Base-by-base conservation (phyloP, 2,113 vertebrate genomes). In the Atherinomorus stipes region DNA sequence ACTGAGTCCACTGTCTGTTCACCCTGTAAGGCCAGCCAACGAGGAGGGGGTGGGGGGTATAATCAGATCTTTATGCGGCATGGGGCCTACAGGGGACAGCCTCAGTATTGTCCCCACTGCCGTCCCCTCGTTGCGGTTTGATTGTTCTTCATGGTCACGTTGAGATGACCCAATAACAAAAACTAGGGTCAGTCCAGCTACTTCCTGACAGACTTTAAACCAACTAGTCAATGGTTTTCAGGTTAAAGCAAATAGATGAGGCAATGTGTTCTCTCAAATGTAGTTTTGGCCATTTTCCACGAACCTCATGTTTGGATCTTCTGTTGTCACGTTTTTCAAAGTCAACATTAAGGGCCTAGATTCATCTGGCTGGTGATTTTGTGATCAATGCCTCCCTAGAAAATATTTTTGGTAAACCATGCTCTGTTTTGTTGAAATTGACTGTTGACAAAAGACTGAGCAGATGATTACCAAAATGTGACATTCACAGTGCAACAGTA, bases 31-130 rank as follows among this genome's bases (percentile, higher is more conserved):
- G 72, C 83, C 80, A 78, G 89, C 91, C 92, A 92, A 89, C 65
- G 47, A 56, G 50, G 65, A 49, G 63, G 38, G 19, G 44, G 66
- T 50, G 75, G 21, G 53, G 22, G 53, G 80, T 47, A 92, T 90
- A 94, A 94, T 92, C 78, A 73, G 71, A 81, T 86, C 91, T 91
- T 93, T 94, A 92, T 94, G 87, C 80, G 71, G 85, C 85, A 71
- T 84, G 86, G 81, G 88, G 86, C 64, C 83, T 83, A 66, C 66
- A 67, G 67, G 84, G 85, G 88, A 90, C 92, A 91, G 89, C 89
- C 78, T 86, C 28, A 0, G 70, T 78, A 90, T 91, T 91, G 90
- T 89, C 86, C 66, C 37, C 51, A 31, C 65, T 60, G 19, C 54
- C 50, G 63, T 71, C 72, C 69, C 78, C 72, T 71, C 57, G 50